Base-by-base conservation (phyloP, 2,888 invertebrate genomes). In the Sarcophaga rosellei region DNA sequence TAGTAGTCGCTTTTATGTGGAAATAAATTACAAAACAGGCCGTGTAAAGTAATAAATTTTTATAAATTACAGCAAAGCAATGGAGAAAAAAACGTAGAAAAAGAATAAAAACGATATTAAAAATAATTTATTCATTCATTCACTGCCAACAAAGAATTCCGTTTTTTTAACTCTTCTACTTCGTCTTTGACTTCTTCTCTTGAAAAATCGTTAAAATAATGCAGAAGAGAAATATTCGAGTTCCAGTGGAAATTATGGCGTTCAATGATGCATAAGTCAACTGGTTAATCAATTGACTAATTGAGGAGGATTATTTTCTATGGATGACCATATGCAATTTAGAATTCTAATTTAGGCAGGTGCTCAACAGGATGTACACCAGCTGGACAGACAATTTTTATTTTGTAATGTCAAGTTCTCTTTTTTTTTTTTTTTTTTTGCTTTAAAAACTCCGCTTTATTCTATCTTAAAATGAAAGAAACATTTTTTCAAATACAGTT, bases 1-100 rank as follows among this genome's bases (percentile, higher is more conserved):
- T 65, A 63, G 70, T 70, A 15, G 76, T 53, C 53, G 25, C 23
- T 63, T 78, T 78, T 68, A 59, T 79, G 65, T 78, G 61, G 53
- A 84, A 84, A 87, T 84, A 84, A 84, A 84, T 84, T 81, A 81
- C 65, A 35, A 47, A 78, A 68, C 65, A 78, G 66, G 74, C 69
- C 59, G 15, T 73, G 61, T 62, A 20, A 65, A 77, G 81, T 74
- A 81, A 85, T 85, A 81, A 78, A 69, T 78, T 85, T 78, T 21
- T 65, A 62, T 12, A 78, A 68, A 73, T 72, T 68, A 53, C 23
- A 72, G 61, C 11, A 35, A 72, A 66, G 57, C 23, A 4, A 25
- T 47, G 59, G 21, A 47, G 17, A n/a, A 5, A 53, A 25, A 4
- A 44, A 4, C 20, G 25, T 53, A 75, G 21, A 57, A 57, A 76